phyloP scores from a whole-genome alignment of 2,888 invertebrate species.

The Drosophila monieri region DNA sequence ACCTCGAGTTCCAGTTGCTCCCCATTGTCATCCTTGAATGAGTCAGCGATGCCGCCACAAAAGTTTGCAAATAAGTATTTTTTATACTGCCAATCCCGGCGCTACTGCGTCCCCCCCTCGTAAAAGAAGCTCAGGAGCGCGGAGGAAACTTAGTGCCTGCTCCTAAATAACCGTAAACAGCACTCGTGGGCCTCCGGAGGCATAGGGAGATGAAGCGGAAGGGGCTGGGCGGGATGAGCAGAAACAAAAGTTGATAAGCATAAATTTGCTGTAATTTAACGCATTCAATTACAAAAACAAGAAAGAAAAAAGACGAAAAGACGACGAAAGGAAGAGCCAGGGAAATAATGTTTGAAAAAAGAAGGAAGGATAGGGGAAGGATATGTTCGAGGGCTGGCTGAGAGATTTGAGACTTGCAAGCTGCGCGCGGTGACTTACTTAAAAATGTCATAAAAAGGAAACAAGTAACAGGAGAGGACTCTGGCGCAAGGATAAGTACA shows the following conservation, averaged over 20 bases:
- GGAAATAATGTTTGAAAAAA: slow-evolving; percentile 14
- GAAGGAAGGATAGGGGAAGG: slow-evolving; percentile 2
- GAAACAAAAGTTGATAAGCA: slow-evolving; percentile 72
- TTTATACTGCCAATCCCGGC: slow-evolving; percentile 64
- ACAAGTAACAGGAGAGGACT: slow-evolving; percentile 43
- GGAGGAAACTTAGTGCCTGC: slow-evolving; percentile 65
- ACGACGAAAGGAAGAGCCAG: slow-evolving; percentile 33
- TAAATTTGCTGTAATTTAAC: slow-evolving; percentile 76
- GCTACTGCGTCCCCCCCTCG: slow-evolving; percentile 43
- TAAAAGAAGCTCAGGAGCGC: slow-evolving; percentile 51
- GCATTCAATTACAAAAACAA: slow-evolving; percentile 67
- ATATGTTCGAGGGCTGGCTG: slow-evolving; percentile 5
- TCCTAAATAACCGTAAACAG: slow-evolving; percentile 75
- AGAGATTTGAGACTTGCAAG: slow-evolving; percentile 40
- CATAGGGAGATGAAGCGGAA: background rate
- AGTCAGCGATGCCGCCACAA: slow-evolving; percentile 66
- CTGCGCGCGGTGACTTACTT: slow-evolving; percentile 71
- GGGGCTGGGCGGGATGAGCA: slow-evolving; percentile 17
- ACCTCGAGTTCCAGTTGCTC: slow-evolving; percentile 22
- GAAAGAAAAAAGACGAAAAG: slow-evolving; percentile 24
- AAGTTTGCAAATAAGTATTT: slow-evolving; percentile 77
- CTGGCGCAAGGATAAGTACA: background rate
- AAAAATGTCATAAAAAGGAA: slow-evolving; percentile 71
- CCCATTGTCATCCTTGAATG: slow-evolving; percentile 52
- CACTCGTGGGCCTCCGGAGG: slow-evolving; percentile 60